These are phyloP conservation scores for Sitta europaea DNA, from an alignment of 2,113 vertebrate genomes.

Conservation along the genomic window DNA sequence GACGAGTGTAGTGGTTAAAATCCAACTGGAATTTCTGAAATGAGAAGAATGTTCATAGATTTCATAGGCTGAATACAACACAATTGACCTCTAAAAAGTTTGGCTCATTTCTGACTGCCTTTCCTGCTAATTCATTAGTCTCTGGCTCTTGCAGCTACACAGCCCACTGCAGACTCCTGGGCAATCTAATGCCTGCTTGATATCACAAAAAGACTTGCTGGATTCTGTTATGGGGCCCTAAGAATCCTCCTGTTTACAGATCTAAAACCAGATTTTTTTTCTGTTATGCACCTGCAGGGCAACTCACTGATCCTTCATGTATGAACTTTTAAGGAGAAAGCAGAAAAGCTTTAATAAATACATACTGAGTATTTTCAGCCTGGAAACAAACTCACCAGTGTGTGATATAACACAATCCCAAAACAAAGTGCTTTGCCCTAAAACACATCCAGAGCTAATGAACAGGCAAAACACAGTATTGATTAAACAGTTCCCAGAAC, in stretches of 20 bases:
- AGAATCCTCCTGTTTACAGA: background rate
- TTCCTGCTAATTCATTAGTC: background rate
- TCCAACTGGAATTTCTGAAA: conserved; percentile 92
- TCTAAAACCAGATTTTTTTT: background rate
- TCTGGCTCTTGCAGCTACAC: background rate
- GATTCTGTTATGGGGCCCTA: background rate
- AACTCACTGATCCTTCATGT: background rate
- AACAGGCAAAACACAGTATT: background rate
- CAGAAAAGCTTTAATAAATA: background rate
- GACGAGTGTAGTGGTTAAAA: conserved; percentile 88
- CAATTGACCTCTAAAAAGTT: background rate
- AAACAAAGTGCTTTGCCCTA: background rate
- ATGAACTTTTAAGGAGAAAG: background rate
- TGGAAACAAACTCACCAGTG: background rate
- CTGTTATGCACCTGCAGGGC: background rate
- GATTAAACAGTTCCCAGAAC: background rate
- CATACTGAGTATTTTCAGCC: background rate
- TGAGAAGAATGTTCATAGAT: background rate
- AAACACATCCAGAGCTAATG: background rate
- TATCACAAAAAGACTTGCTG: background rate
- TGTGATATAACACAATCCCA: background rate
- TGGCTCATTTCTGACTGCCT: background rate
- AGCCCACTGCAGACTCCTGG: background rate
- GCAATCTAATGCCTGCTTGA: background rate
- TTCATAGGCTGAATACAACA: background rate